These are phyloP conservation scores for Spialia ferax DNA, from an alignment of 2,888 invertebrate genomes.

Conservation along the genomic window DNA sequence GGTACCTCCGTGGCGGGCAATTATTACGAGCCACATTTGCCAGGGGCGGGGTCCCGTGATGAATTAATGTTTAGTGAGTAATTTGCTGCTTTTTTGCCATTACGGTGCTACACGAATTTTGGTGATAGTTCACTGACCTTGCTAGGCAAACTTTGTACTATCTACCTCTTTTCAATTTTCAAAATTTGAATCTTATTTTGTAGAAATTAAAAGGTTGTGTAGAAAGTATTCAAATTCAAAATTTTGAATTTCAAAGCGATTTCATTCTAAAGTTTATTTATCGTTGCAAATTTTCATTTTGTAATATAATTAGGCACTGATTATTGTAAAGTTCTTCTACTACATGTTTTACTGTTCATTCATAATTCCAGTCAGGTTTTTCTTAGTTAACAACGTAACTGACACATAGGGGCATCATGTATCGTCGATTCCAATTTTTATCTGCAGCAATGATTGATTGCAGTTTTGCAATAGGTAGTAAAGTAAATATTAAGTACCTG, in stretches of 20 bases:
- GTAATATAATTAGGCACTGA: too few species aligned
- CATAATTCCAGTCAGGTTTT: constrained; percentile 5
- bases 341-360: background rate
- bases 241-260: too few species aligned
- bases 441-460: constrained; percentile 15
- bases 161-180: constrained; percentile 11
- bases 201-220: background rate
- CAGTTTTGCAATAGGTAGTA: constrained; percentile 30
- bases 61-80: constrained; percentile 71
- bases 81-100: constrained; percentile 63
- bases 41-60: constrained; percentile 66
- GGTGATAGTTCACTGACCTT: constrained; percentile 59
- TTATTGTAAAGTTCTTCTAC: background rate
- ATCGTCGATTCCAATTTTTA: constrained; percentile 11
- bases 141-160: constrained; percentile 7
- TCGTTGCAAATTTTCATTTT: too few species aligned
- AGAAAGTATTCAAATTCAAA: too few species aligned
- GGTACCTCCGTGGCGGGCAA: constrained; percentile 51
- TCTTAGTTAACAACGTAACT: background rate
- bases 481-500: constrained; percentile 23
- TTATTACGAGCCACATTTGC: constrained; percentile 56
- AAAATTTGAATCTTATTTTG: background rate
- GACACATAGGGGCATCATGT: constrained; percentile 9
- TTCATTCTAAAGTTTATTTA: too few species aligned
- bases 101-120: constrained; percentile 59